Conservation (phyloP, 1,140 invertebrate species). For the Scaptomyza pallida region DNA sequence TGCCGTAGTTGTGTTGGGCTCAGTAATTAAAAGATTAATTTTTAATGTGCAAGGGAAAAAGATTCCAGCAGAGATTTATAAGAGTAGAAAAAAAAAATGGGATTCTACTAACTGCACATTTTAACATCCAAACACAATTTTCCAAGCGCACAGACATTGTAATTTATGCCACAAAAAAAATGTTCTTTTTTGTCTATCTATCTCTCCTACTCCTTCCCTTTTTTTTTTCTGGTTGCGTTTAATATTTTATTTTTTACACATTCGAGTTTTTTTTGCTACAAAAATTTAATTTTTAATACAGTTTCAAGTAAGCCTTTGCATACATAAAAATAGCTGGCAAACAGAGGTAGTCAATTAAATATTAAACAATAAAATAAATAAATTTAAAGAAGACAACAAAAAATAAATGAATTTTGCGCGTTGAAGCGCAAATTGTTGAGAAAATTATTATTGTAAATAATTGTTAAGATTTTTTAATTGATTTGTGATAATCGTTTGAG, state of each 20-base stretch:
- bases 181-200: conserved; percentile 1
- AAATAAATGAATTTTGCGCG: conserved; percentile 3
- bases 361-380: conserved; percentile 38
- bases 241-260: too few relatives aligned
- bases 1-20: conserved; percentile 18
- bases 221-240: conserved; percentile 42
- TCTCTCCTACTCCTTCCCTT: neutral
- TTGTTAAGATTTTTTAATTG: conserved; percentile 7
- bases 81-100: conserved; percentile 48
- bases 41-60: conserved; percentile 60
- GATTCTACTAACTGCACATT: conserved; percentile 39
- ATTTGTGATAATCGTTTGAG: conserved; percentile 20
- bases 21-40: conserved; percentile 80
- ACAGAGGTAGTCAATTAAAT: conserved; percentile 47
- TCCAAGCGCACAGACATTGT: conserved; percentile 61
- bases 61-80: conserved; percentile 18
- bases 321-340: conserved; percentile 38
- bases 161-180: conserved; percentile 54
- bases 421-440: neutral
- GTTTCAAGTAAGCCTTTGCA: conserved; percentile 52
- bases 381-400: neutral
- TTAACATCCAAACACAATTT: too few relatives aligned
- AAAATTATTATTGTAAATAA: conserved; percentile 22
- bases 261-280: conserved; percentile 47
- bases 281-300: conserved; percentile 72